A percentile compares a stretch with the other conserved stretches of the same genome.
Evolutionary conservation across 2,797 vertebrate genomes (phyloP).

Genomic region (Cryptoblepharus egeriae): DNA sequence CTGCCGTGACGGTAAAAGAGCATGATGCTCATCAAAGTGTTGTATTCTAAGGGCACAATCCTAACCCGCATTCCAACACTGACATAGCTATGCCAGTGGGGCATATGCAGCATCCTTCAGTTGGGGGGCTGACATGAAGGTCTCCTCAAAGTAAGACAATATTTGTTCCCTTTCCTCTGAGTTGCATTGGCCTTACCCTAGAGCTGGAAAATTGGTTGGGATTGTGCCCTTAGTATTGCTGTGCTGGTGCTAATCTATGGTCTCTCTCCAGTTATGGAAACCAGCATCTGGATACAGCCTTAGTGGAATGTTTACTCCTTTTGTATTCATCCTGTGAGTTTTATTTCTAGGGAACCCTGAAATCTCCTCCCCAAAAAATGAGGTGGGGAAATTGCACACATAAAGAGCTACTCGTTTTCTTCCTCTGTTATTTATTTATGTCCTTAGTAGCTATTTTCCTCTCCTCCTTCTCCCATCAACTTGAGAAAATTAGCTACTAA

Average conservation of each 20-base stretch:
- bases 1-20: constrained; percentile 2
- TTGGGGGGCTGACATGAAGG: too few relatives aligned
- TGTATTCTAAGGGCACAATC: too few relatives aligned
- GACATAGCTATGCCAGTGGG: too few relatives aligned
- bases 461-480: neutral
- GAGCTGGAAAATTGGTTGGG: too few relatives aligned
- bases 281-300: neutral
- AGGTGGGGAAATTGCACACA: neutral
- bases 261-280: neutral
- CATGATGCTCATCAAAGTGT: neutral
- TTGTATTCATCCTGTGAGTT: too few relatives aligned
- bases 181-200: too few relatives aligned
- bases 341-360: too few relatives aligned
- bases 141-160: too few relatives aligned
- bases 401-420: neutral
- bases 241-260: neutral
- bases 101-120: too few relatives aligned
- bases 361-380: neutral
- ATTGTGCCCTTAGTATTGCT: too few relatives aligned
- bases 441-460: neutral
- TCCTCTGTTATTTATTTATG: neutral
- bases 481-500: neutral
- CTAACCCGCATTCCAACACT: too few relatives aligned
- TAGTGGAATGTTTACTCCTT: neutral
- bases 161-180: too few relatives aligned